Conservation (phyloP, 2,113 vertebrate species). For the Ifrita kowaldi region DNA sequence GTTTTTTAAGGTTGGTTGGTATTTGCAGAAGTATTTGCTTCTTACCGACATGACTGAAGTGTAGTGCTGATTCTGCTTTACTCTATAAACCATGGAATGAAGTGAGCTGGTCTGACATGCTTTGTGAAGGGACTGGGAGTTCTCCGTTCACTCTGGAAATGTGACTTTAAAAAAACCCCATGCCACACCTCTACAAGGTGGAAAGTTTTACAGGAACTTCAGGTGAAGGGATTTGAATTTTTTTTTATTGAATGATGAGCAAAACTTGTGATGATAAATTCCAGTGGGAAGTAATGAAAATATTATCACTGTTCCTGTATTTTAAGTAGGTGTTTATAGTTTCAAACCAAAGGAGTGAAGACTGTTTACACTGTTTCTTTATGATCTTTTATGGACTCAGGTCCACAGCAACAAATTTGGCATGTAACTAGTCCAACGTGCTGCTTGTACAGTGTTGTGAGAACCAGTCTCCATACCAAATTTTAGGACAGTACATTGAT, state of each 20-base stretch:
- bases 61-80: background rate
- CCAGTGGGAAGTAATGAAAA: background rate
- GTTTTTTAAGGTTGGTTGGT: constrained; percentile 90
- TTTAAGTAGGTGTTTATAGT: background rate
- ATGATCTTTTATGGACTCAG: background rate
- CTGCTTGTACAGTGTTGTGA: background rate
- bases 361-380: background rate
- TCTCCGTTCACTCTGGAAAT: background rate
- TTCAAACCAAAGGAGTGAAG: background rate
- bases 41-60: background rate
- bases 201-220: background rate
- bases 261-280: background rate
- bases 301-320: background rate
- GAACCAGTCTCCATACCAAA: background rate
- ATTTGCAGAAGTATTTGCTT: constrained; percentile 16
- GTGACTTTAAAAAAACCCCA: background rate
- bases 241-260: background rate
- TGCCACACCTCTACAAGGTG: background rate
- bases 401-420: background rate
- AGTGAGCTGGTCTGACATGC: background rate
- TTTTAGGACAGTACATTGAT: background rate
- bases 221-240: background rate
- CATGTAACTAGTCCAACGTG: background rate
- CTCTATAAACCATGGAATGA: background rate
- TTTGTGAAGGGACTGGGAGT: background rate